Evolutionary conservation across 2,113 vertebrate species (phyloP).

Genomic region (Equus przewalskii): DNA sequence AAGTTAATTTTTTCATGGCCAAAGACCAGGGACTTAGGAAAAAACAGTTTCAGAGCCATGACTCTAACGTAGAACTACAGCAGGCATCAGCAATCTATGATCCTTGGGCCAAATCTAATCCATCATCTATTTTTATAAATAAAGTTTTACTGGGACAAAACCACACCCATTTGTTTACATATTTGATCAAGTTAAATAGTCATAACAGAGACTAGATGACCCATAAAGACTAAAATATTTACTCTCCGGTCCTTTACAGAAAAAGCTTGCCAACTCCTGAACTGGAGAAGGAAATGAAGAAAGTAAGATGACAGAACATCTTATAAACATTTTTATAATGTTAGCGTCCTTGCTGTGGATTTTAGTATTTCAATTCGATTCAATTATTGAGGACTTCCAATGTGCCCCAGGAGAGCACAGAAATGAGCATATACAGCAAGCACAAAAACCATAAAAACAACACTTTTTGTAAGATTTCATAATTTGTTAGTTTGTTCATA

Average conservation of each 20-base stretch:
- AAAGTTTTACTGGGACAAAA: background rate
- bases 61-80: background rate
- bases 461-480: background rate
- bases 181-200: background rate
- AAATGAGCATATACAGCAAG: background rate
- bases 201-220: background rate
- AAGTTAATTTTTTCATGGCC: background rate
- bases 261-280: background rate
- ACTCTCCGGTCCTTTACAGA: background rate
- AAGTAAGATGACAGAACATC: background rate
- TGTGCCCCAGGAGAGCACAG: background rate
- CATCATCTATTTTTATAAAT: background rate
- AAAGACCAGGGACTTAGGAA: background rate
- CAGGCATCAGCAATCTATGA: background rate
- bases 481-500: background rate
- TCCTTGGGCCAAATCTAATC: background rate
- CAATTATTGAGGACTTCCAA: background rate
- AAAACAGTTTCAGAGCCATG: background rate
- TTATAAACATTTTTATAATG: background rate
- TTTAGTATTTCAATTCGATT: background rate
- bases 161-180: background rate
- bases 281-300: background rate
- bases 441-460: background rate
- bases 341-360: background rate
- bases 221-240: slow-evolving; percentile 14